Evolutionary conservation across 1,140 invertebrate genomes (phyloP), one percentile per base, ranked within the genome.

Genomic region (Aphelinus certus): DNA sequence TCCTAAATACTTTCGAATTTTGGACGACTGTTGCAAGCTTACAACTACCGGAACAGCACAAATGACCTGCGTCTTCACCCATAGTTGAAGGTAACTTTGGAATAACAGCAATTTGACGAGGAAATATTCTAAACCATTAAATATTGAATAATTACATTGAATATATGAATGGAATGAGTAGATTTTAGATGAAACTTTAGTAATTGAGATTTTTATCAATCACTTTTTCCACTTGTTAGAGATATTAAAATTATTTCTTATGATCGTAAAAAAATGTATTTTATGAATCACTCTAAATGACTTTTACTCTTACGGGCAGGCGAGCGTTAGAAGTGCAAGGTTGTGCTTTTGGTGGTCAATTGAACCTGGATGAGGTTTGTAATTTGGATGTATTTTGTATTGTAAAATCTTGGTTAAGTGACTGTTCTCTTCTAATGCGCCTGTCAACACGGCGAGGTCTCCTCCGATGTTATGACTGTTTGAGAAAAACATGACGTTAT

Each of bases 341-440:
- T 81, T 81, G 47, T 79, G 43, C 6, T 42, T 71, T 2, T 72
- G 70, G 57, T 79, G 66, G 53, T 77, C 57, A 3, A 53, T 49
- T 3, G 74, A 69, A 45, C 78, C 70, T 26, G 76, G 74, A 69
- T 81, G 64, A 10, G 76, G 73, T 10, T 56, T 51, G 62, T 79
- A 80, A 53, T 77, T 55, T 2, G 81, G 79, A 77, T 83, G 79
- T 65, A 81, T 76, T 53, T 79, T 69, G 61, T 78, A 79, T 42
- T 71, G 65, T 57, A 57, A 60, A 9, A 81, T 73, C 72, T 77
- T 79, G 45, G 81, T 78, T 63, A 81, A 71, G 26, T 83, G 78
- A 61, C 72, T 51, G 1, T 10, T 45, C 1, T 64, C 60, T 7
- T 62, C 69, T 45, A 75, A 71, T 42, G 70, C 73, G n/a, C 79